Base-by-base conservation (phyloP, 2,888 invertebrate genomes). In the Tenodera sinensis region DNA sequence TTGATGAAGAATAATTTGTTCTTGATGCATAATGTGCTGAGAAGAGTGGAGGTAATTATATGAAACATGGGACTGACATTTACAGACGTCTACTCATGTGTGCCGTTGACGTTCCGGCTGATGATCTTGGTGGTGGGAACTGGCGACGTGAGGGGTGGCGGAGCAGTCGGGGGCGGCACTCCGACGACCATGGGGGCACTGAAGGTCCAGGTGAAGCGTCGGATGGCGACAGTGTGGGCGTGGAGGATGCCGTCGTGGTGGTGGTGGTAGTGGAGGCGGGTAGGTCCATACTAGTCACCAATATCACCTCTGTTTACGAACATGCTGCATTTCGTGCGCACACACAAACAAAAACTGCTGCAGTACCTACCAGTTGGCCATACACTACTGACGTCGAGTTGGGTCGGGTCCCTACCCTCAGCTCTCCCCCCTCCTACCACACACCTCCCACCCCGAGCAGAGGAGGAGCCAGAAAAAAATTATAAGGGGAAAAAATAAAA, bases 171-270 rank as follows among this genome's bases (percentile, higher is more conserved):
- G 91, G 94, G 93, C 90, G 94, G 93, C 92, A 81, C 87, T 85
- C 84, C 89, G 83, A 85, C 89, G 86, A 84, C 89, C 28, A 20
- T 85, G 89, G 87, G 81, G 94, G 93, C 91, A 94, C 92, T 92
- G 93, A 93, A 92, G 93, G 93, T 91, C 93, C 93, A 92, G 93
- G 92, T 92, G 93, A 93, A 92, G 93, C 96, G 96, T 92, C 96
- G 96, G 92, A 96, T 96, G 3, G 95, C 94, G 89, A 96, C 93
- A 3, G 96, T 96, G 92, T 96, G 95, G 83, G 95, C 96, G 93
- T 96, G n/a, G 82, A 27, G 28, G 87, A 25, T 28, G 20, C 34
- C 82, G 28, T 82, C 34, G 25, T 84, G 12, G 84, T 25, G 42
- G 84, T 30, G 3, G 30, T 84, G 25, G 30, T 30, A 84, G 30